phyloP scores from a whole-genome alignment of 2,113 vertebrate genomes.

The Pogonocichla stellata region DNA sequence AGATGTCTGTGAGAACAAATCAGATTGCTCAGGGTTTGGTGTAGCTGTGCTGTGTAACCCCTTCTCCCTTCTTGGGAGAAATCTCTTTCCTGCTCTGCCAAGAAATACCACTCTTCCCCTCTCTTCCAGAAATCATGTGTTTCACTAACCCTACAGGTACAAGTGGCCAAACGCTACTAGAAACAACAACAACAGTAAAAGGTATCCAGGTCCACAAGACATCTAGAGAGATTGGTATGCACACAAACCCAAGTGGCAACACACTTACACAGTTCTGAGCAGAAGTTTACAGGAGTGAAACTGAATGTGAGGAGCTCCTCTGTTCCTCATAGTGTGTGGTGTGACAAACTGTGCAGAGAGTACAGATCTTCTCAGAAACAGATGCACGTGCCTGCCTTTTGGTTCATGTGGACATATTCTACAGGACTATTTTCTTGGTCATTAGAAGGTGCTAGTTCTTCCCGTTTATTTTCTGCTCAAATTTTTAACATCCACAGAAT shows the following conservation, averaged over 20 bases:
- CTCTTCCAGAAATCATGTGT: neutral
- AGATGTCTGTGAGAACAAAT: neutral
- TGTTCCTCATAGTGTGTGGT: neutral
- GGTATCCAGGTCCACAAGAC: neutral
- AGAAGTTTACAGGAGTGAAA: neutral
- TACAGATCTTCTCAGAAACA: neutral
- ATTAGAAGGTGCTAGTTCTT: neutral
- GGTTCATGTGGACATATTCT: neutral
- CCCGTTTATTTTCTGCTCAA: neutral
- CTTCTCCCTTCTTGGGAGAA: neutral
- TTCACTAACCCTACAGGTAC: neutral
- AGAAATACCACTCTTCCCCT: neutral
- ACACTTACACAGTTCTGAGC: accelerated
- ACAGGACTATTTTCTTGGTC: neutral
- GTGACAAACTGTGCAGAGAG: neutral
- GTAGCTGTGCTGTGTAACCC: neutral
- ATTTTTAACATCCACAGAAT: neutral
- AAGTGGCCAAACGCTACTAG: neutral
- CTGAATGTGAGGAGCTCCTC: neutral
- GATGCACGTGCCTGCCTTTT: neutral
- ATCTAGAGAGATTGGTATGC: neutral
- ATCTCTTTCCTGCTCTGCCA: neutral
- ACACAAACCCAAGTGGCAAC: neutral
- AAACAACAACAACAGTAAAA: neutral
- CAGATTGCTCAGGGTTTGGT: neutral